Evolutionary conservation across 2,888 invertebrate species (phyloP).

Genomic region (Sympetrum striolatum): DNA sequence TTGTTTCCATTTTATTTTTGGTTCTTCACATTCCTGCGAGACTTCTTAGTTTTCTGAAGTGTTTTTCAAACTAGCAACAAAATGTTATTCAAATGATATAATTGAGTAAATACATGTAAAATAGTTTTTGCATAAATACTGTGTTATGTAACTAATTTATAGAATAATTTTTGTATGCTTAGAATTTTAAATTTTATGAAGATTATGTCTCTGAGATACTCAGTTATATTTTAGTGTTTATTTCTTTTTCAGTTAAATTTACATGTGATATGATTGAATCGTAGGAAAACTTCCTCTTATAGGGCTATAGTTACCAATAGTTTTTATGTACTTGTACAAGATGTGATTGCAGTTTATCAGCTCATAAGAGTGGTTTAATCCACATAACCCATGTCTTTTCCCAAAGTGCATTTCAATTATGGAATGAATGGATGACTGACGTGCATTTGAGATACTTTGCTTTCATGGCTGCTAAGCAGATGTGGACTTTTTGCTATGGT

Average conservation of each 20-base stretch:
- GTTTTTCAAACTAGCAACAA: no score
- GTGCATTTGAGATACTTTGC: not conserved
- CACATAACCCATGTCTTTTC: not conserved
- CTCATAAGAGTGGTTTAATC: conserved; percentile 9
- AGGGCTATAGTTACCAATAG: conserved; percentile 38
- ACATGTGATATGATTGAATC: not conserved
- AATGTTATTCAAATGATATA: no score
- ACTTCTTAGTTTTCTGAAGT: no score
- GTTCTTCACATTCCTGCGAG: no score
- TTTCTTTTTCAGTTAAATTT: not conserved
- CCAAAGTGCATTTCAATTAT: conserved; percentile 14
- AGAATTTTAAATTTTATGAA: not conserved
- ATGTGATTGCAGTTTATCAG: conserved; percentile 4
- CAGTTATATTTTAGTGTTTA: not conserved
- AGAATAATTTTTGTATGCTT: not conserved
- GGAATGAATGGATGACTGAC: conserved; percentile 2
- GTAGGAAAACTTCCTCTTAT: conserved; percentile 24
- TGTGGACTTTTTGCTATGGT: not conserved
- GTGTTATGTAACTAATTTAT: not conserved
- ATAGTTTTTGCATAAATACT: not conserved
- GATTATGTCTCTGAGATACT: not conserved
- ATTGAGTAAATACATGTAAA: no score
- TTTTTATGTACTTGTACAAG: conserved; percentile 36
- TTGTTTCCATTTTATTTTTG: no score
- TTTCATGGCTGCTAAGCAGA: conserved; percentile 5